phyloP scores from a whole-genome alignment of 1,140 invertebrate species.

The Amyelois transitella region DNA sequence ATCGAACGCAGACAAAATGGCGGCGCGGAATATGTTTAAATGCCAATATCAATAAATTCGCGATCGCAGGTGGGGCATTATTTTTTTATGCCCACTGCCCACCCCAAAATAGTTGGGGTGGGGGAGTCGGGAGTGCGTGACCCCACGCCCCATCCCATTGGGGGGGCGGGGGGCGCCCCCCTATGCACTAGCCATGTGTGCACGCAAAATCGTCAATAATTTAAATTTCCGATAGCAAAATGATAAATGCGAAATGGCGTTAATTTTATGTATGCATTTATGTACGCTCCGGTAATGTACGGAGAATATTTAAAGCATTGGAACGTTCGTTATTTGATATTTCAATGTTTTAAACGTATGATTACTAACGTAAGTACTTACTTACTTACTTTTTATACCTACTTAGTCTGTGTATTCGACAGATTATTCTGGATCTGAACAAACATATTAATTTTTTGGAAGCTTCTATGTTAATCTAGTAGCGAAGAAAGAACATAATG shows the following conservation, averaged over 20 bases:
- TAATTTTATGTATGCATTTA: slow-evolving; percentile 46
- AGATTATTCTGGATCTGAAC: too few relatives aligned
- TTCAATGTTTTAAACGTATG: background rate
- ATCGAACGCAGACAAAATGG: slow-evolving; percentile 40
- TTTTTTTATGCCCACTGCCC: slow-evolving; percentile 57
- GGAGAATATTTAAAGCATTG: background rate
- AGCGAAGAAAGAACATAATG: too few relatives aligned
- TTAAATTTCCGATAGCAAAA: slow-evolving; percentile 63
- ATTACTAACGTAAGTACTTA: background rate
- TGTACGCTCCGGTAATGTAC: background rate
- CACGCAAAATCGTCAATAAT: slow-evolving; percentile 68
- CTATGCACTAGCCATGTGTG: slow-evolving; percentile 54
- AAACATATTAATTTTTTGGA: too few relatives aligned
- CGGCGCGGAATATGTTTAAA: slow-evolving; percentile 36
- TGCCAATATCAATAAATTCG: slow-evolving; percentile 42
- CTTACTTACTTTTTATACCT: too few relatives aligned
- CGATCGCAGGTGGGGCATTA: slow-evolving; percentile 64
- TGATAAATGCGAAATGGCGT: slow-evolving; percentile 55
- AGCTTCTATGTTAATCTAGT: too few relatives aligned
- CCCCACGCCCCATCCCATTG: slow-evolving; percentile 27
- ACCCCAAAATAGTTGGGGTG: slow-evolving; percentile 60
- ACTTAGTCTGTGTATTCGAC: too few relatives aligned
- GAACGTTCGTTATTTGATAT: background rate
- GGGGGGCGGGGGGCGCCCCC: slow-evolving; percentile 12
- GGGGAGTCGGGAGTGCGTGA: slow-evolving; percentile 46